These are phyloP conservation scores for Caiman crocodilus DNA, from an alignment of 2,797 vertebrate species.

Conservation along the genomic window DNA sequence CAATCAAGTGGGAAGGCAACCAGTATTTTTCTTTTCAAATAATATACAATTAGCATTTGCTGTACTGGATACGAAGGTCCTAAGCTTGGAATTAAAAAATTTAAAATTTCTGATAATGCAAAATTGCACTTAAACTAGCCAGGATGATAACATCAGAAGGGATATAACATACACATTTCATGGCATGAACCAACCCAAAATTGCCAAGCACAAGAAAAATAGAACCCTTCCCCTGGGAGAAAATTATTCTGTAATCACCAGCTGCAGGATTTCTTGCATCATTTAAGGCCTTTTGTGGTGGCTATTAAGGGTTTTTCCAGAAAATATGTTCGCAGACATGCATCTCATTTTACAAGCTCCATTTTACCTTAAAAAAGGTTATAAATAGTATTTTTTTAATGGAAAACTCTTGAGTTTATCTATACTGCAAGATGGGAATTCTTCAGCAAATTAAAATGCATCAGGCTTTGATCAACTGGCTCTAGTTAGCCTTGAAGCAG, in stretches of 20 bases:
- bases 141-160: background rate
- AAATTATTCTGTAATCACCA: background rate
- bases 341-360: background rate
- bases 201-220: background rate
- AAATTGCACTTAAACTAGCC: background rate
- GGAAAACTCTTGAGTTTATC: background rate
- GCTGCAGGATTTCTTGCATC: background rate
- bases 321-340: background rate
- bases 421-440: background rate
- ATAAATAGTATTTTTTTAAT: background rate
- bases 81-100: background rate
- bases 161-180: background rate
- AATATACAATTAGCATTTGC: background rate
- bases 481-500: background rate
- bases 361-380: background rate
- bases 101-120: background rate
- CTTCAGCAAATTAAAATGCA: background rate
- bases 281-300: background rate
- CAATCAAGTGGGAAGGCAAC: background rate
- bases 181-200: background rate
- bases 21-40: background rate
- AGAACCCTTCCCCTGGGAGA: background rate
- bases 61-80: background rate
- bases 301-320: too few species aligned
- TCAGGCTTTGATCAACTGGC: background rate